Base-by-base conservation (phyloP, 2,797 vertebrate genomes). In the Apogon talboti region DNA sequence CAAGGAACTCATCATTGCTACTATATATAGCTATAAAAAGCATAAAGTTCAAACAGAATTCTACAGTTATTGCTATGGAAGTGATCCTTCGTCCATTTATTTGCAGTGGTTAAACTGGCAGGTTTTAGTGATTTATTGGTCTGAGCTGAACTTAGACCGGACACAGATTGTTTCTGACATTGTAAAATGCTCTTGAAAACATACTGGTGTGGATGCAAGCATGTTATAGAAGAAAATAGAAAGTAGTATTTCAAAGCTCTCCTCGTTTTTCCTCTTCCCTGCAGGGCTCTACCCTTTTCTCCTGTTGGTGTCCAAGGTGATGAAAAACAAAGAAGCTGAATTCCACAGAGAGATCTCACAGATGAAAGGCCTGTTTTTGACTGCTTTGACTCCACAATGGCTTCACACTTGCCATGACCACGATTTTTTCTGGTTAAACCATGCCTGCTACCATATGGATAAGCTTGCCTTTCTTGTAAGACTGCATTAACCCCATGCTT, bases 381-480 rank as follows among this genome's bases (percentile, higher is more conserved):
- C 74, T 53, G 44, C 67, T 57, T 24, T 24, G 21, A 24, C 67
- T 74, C 59, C 73, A 49, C 10, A 3, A 49, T 42, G 60, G 68
- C 63, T 30, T 21, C 41, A 19, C 42, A 2, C 18, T 4, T 7
- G 62, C 54, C 46, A 40, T 15, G 43, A 45, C 28, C 24, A 9
- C 35, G 30, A 67, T 16, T 51, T 66, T 28, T 68, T 5, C 76
- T 49, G 72, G 72, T 81, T 35, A 16, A 70, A 67, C 74, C 51
- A 55, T 13, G 41, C 67, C 67, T 61, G 82, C 85, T 74, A 69
- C 67, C 33, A 5, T 79, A 54, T 67, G 85, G 85, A 89, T 75
- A 62, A 71, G 75, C 68, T 84, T 81, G 84, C 84, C 86, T 91
- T 90, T 84, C 73, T 72, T 79, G 28, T 73, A 61, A 83, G 83